Conservation (phyloP, 2,888 invertebrate genomes). For the Eurytoma adleriae region DNA sequence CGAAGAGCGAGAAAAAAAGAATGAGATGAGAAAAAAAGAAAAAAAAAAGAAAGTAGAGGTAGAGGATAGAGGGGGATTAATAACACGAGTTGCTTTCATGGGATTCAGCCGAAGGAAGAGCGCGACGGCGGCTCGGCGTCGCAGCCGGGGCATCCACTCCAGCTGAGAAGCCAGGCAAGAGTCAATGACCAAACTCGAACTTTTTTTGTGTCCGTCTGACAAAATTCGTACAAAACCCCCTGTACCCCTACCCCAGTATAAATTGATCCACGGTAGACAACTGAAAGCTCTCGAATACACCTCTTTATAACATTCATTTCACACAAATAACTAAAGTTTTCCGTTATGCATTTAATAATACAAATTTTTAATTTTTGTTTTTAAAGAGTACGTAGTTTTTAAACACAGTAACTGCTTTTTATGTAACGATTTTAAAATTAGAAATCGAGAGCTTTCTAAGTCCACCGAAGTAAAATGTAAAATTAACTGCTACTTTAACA, state of each 20-base stretch:
- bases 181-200: conserved; percentile 72
- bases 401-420: not conserved
- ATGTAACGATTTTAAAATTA: not conserved
- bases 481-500: too few relatives aligned
- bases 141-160: conserved; percentile 73
- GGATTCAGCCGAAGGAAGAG: conserved; percentile 63
- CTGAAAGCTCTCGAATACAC: too few relatives aligned
- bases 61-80: conserved; percentile 16
- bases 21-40: not conserved
- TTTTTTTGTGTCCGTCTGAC: conserved; percentile 59
- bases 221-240: not conserved
- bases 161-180: conserved; percentile 74
- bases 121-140: conserved; percentile 51
- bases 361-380: too few relatives aligned
- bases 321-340: too few relatives aligned
- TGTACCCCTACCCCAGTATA: not conserved
- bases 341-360: too few relatives aligned
- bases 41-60: not conserved
- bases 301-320: too few relatives aligned
- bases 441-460: conserved; percentile 35
- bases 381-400: not conserved
- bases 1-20: not conserved
- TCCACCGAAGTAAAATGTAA: conserved; percentile 10
- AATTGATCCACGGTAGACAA: too few relatives aligned
- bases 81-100: conserved; percentile 71